These are phyloP conservation scores for Steinernema khuongi DNA, from an alignment of 1,140 invertebrate species.

Conservation along the genomic window DNA sequence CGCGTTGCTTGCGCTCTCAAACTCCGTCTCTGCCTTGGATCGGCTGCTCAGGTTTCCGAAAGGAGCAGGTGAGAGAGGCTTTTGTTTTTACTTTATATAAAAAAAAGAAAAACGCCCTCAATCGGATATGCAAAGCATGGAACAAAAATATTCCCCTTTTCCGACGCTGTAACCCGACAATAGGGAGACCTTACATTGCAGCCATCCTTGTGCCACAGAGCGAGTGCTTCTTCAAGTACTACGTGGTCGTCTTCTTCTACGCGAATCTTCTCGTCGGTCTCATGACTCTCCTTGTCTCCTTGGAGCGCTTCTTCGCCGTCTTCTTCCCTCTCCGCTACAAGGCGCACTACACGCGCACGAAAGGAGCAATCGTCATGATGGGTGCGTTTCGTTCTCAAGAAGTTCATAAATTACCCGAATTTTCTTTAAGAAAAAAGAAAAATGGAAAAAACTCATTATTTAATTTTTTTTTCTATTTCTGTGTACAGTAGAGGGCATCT, in stretches of 20 bases:
- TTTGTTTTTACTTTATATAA: too few species aligned
- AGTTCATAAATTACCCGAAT: too few species aligned
- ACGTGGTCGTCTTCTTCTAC: neutral
- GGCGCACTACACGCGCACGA: neutral
- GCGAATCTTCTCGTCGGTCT: neutral
- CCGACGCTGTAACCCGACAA: neutral
- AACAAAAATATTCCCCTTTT: too few species aligned
- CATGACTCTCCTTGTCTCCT: neutral
- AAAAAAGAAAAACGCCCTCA: too few species aligned
- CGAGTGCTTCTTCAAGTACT: constrained; percentile 6
- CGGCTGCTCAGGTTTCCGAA: neutral
- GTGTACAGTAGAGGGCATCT: too few species aligned
- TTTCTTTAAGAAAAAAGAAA: too few species aligned
- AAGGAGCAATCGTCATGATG: neutral
- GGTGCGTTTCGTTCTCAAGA: neutral
- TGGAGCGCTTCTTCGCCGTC: neutral
- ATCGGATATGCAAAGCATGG: too few species aligned
- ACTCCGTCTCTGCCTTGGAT: neutral
- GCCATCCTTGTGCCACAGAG: neutral
- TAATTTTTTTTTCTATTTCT: too few species aligned
- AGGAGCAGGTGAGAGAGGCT: too few species aligned
- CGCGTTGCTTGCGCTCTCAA: neutral
- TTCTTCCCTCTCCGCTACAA: neutral
- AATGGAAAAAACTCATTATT: too few species aligned
- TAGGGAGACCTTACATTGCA: neutral